Conservation (phyloP, 2,888 invertebrate species). For the Biston stratarius region DNA sequence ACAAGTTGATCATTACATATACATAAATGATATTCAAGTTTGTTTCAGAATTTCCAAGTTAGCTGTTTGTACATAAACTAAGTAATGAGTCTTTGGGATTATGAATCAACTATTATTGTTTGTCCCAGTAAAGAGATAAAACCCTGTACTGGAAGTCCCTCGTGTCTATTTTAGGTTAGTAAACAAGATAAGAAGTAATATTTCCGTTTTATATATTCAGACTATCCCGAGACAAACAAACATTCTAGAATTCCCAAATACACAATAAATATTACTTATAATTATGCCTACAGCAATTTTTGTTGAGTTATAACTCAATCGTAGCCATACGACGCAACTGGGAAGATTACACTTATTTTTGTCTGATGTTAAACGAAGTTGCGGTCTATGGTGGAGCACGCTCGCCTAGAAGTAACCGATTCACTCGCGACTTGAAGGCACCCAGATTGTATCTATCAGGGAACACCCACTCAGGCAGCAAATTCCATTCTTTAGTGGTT, state of each 20-base stretch:
- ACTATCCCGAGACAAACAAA: constrained; percentile 10
- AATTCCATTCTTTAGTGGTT: too few relatives aligned
- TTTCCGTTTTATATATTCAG: constrained; percentile 1
- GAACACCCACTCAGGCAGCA: too few relatives aligned
- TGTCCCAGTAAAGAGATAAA: constrained; percentile 4
- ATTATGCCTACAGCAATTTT: too few relatives aligned
- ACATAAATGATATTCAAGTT: neutral
- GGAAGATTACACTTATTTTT: too few relatives aligned
- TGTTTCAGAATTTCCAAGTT: neutral
- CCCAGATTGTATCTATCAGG: too few relatives aligned
- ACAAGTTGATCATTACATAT: neutral
- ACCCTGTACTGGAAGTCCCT: constrained; percentile 8
- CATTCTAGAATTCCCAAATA: neutral
- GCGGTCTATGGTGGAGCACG: too few relatives aligned
- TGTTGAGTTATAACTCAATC: too few relatives aligned
- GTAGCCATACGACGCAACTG: too few relatives aligned
- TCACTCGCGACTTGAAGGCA: too few relatives aligned
- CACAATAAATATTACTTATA: neutral
- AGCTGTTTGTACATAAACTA: neutral
- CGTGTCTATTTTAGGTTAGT: constrained; percentile 11
- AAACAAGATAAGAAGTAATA: constrained; percentile 9
- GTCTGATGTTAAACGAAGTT: too few relatives aligned
- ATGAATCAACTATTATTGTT: constrained; percentile 12
- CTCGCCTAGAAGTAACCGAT: too few relatives aligned
- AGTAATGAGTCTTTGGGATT: neutral